Base-by-base conservation (phyloP, 2,113 vertebrate genomes). In the Podiceps cristatus region DNA sequence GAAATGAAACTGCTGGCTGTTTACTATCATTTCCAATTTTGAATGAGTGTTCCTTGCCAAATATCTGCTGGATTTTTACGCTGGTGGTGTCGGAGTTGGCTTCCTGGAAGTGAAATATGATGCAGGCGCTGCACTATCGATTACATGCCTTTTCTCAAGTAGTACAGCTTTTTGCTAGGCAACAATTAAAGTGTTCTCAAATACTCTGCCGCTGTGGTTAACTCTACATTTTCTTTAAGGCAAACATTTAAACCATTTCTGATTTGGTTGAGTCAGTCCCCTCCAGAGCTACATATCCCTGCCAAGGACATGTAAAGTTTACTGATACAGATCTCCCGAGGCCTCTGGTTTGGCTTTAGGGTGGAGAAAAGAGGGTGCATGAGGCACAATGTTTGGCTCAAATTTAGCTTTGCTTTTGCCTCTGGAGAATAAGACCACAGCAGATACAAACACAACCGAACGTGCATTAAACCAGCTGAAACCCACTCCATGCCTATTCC, bases 331-430 rank as follows among this genome's bases (percentile, higher is more conserved):
- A 62, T 79, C 84, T 97, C 95, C 58, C 13, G 58, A 91, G 93
- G 55, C 28, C 19, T 82, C 35, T 87, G 35, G 11, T 86, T 88
- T 94, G 77, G 77, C 62, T 93, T 81, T 69, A 90, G 45, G 73
- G 29, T 90, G 1, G 11, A 89, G 81, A 96, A 96, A 53, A 73
- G 53, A 37, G 52, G 90, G 18, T 73, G 55, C 33, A 85, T 0
- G 3, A 88, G 40, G 66, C 69, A 91, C 37, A 55, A 10, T 52
- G 31, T 76, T 85, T 90, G 89, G 60, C 79, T 93, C 0, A 0
- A 82, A 91, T 73, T 79, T 82, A 93, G 58, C 87, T 96, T 96
- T 82, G 35, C 45, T 92, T 88, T 90, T 72, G 28, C 63, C 87
- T 91, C 81, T 76, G 33, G 93, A 95, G 95, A 82, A 44, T 86